phyloP scores from a whole-genome alignment of 2,888 invertebrate species.

The Tyria jacobaeae region DNA sequence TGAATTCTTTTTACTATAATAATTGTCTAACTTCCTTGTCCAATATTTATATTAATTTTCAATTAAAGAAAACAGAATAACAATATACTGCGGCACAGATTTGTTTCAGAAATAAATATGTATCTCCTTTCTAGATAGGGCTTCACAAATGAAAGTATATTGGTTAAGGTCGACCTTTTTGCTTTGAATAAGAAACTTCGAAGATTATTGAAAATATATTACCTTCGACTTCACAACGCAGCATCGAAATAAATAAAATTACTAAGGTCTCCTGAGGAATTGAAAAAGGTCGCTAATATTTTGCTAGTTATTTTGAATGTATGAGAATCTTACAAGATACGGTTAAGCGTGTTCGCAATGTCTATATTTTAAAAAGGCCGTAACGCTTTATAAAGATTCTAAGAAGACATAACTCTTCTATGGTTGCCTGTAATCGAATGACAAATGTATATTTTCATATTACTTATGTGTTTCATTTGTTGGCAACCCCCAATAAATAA shows the following conservation, averaged over 20 bases:
- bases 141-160: slow-evolving; percentile 11
- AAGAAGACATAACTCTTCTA: no score
- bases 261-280: background rate
- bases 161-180: slow-evolving; percentile 12
- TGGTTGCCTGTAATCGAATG: no score
- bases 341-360: background rate
- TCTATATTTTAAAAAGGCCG: background rate
- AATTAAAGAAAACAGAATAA: background rate
- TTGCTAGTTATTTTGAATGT: background rate
- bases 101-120: background rate
- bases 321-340: background rate
- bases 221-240: background rate
- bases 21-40: no score
- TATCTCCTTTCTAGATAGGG: background rate
- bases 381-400: no score
- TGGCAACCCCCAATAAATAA: no score
- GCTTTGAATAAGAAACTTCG: slow-evolving; percentile 8
- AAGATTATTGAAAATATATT: slow-evolving; percentile 6
- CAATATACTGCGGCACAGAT: background rate
- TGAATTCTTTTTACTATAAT: no score
- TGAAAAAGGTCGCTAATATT: background rate
- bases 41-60: no score
- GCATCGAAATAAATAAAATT: background rate
- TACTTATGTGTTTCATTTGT: no score
- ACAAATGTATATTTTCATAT: no score